A percentile compares a stretch with the other conserved stretches of the same genome.
These are phyloP conservation scores for Heterodera filipjevi DNA, from an alignment of 2,888 invertebrate species.

Conservation along the genomic window DNA sequence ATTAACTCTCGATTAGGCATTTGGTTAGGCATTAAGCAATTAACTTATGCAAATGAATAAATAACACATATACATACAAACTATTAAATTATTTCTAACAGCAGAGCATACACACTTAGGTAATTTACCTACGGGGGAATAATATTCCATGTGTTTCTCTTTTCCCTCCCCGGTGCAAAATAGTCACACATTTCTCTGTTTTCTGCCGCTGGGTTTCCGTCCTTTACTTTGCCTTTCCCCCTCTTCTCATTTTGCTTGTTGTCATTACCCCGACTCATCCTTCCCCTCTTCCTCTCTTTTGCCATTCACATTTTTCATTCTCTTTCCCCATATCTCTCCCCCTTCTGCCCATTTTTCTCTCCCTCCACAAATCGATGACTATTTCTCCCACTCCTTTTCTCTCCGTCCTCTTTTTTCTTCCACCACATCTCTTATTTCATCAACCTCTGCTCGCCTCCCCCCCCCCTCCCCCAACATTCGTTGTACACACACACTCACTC, in stretches of 20 bases:
- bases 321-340: not conserved
- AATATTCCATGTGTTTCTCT: constrained; percentile 25
- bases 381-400: not conserved
- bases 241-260: not conserved
- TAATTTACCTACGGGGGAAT: too few species aligned
- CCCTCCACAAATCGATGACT: constrained; percentile 15
- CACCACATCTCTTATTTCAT: constrained; percentile 15
- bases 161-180: constrained; percentile 25
- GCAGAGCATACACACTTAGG: too few species aligned
- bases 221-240: not conserved
- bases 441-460: not conserved
- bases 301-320: not conserved
- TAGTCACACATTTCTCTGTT: constrained; percentile 22
- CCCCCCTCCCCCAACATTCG: not conserved
- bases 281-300: constrained; percentile 13
- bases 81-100: too few species aligned
- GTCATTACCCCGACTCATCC: not conserved
- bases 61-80: too few species aligned
- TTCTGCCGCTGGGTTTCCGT: not conserved
- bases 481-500: not conserved
- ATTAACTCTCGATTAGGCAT: too few species aligned
- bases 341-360: constrained; percentile 20
- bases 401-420: constrained; percentile 11
- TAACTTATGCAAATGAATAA: too few species aligned
- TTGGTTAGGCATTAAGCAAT: too few species aligned